Evolutionary conservation across 2,888 invertebrate species (phyloP).

Genomic region (Hemistola chrysoprasaria): DNA sequence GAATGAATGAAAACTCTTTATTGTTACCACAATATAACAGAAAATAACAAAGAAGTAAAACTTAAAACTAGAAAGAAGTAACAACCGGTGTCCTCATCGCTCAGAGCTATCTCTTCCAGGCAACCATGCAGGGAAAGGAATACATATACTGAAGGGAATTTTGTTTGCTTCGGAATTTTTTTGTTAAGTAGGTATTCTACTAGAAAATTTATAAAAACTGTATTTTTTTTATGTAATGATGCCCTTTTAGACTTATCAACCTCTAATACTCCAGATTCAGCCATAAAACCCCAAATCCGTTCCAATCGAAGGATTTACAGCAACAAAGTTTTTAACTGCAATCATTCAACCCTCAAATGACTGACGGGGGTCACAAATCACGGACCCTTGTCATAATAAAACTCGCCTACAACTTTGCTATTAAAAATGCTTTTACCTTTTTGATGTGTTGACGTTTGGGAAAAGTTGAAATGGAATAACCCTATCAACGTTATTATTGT

Average conservation of each 20-base stretch:
- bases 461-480: too few relatives aligned
- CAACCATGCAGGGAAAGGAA: too few relatives aligned
- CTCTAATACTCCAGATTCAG: neutral
- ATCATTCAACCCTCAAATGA: conserved; percentile 36
- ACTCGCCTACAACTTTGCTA: conserved; percentile 37
- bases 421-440: conserved; percentile 37
- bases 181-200: too few relatives aligned
- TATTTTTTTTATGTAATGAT: neutral
- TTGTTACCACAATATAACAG: too few relatives aligned
- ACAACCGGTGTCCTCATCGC: too few relatives aligned
- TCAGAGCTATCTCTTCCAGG: too few relatives aligned
- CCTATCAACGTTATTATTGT: too few relatives aligned
- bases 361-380: conserved; percentile 46
- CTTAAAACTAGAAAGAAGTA: too few relatives aligned
- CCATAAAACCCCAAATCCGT: conserved; percentile 16
- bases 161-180: too few relatives aligned
- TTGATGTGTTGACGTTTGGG: conserved; percentile 9
- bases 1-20: too few relatives aligned
- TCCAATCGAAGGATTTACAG: conserved; percentile 15
- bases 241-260: neutral
- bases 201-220: neutral
- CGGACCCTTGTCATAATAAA: conserved; percentile 64
- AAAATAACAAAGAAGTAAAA: too few relatives aligned
- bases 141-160: too few relatives aligned
- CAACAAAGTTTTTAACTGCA: conserved; percentile 25